Evolutionary conservation across 2,888 invertebrate species (phyloP).

Genomic region (Ceriagrion tenellum): DNA sequence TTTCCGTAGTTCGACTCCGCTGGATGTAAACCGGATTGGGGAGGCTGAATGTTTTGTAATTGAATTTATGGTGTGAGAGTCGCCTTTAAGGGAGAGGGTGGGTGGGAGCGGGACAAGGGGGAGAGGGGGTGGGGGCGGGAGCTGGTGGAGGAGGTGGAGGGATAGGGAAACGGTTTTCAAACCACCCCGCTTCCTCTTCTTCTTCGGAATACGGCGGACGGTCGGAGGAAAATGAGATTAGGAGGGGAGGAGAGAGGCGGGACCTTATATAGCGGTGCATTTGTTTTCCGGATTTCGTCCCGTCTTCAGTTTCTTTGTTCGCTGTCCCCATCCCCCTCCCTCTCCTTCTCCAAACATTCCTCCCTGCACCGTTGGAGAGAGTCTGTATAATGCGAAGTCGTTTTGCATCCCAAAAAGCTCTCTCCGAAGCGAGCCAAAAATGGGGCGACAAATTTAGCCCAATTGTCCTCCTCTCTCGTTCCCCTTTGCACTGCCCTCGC

Average conservation of each 20-base stretch:
- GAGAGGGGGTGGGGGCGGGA: neutral
- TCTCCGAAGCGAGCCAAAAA: neutral
- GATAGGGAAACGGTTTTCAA: neutral
- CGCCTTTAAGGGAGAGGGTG: neutral
- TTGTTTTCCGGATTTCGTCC: conserved; percentile 4
- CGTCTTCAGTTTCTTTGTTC: neutral
- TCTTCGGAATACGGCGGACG: neutral
- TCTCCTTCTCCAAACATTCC: neutral
- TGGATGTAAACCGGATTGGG: conserved; percentile 44
- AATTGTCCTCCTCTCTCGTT: neutral
- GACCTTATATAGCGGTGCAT: conserved; percentile 17
- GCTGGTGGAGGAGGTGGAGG: neutral
- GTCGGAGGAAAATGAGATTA: neutral
- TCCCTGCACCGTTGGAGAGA: neutral
- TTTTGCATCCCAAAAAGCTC: neutral
- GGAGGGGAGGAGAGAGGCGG: neutral
- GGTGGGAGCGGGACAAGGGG: neutral
- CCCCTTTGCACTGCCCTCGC: neutral
- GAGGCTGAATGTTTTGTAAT: conserved; percentile 52
- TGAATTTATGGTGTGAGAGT: conserved; percentile 58
- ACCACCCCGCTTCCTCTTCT: neutral
- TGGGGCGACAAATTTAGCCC: conserved; percentile 9
- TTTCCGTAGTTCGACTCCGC: conserved; percentile 31
- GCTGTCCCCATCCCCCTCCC: neutral
- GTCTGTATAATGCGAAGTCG: neutral